Evolutionary conservation across 2,797 vertebrate species (phyloP).

Genomic region (Syncerus caffer): DNA sequence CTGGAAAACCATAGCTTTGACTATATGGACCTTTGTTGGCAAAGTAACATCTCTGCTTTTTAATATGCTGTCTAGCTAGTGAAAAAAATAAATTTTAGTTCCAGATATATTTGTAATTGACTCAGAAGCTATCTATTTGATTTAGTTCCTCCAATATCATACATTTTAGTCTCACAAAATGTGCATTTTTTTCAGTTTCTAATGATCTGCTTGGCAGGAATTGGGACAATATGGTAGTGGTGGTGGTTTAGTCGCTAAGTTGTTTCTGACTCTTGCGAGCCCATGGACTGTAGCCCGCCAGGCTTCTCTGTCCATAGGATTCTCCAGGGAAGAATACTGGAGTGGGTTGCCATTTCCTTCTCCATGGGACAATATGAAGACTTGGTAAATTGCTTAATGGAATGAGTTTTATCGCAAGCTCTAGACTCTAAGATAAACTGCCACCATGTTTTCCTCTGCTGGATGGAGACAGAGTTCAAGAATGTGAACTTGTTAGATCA

Average conservation of each 20-base stretch:
- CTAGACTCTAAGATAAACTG: background rate
- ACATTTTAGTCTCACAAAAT: background rate
- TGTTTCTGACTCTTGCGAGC: background rate
- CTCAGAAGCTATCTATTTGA: background rate
- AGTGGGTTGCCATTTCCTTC: background rate
- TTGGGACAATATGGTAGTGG: background rate
- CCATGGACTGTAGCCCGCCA: background rate
- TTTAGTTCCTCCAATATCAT: background rate
- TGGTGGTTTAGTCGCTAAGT: background rate
- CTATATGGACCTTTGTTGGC: background rate
- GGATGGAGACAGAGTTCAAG: slow-evolving; percentile 30
- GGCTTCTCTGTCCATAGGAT: background rate
- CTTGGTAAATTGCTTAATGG: slow-evolving; percentile 19
- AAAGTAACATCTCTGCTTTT: background rate
- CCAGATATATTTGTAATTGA: background rate
- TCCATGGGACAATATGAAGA: background rate
- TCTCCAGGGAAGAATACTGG: background rate
- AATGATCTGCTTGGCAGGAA: background rate
- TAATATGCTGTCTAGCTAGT: background rate
- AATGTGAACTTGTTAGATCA: background rate
- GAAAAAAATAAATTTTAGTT: background rate
- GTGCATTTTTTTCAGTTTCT: background rate
- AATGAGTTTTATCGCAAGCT: slow-evolving; percentile 17
- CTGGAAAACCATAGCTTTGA: background rate
- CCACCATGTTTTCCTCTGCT: slow-evolving; percentile 10